phyloP scores from a whole-genome alignment of 2,888 invertebrate species.

The Pemphredon lugubris region DNA sequence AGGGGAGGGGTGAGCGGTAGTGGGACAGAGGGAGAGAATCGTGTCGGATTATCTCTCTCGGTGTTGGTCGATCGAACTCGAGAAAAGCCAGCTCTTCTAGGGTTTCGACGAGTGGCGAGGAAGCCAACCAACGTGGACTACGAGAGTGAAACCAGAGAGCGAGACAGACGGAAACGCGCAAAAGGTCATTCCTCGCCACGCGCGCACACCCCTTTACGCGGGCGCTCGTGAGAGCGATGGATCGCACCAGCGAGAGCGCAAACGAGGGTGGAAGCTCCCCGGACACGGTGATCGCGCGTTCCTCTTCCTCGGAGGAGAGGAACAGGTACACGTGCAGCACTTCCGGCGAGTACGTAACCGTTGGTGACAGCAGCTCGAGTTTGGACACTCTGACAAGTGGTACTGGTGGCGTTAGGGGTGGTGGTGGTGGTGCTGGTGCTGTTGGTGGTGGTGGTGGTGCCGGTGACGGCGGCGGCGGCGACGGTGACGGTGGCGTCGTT shows the following conservation, averaged over 20 bases:
- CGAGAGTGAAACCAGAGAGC: constrained; percentile 16
- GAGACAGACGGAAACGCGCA: constrained; percentile 23
- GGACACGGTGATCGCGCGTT: constrained; percentile 73
- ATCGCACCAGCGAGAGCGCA: constrained; percentile 68
- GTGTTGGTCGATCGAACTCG: constrained; percentile 54
- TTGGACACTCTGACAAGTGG: constrained; percentile 70
- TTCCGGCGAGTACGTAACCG: constrained; percentile 68
- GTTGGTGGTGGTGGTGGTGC: too few relatives aligned
- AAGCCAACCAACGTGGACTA: constrained; percentile 67
- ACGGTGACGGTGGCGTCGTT: constrained; percentile 9
- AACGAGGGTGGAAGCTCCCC: constrained; percentile 74
- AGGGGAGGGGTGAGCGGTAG: constrained; percentile 1
- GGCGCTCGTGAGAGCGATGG: constrained; percentile 63
- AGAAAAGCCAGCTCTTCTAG: constrained; percentile 59
- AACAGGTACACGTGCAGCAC: constrained; percentile 51
- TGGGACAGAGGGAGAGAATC: constrained; percentile 12
- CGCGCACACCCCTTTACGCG: constrained; percentile 1
- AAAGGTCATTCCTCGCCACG: background rate
- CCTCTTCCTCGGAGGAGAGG: constrained; percentile 73
- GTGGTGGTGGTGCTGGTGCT: too few relatives aligned
- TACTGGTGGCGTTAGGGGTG: too few relatives aligned
- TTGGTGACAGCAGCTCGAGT: constrained; percentile 73
- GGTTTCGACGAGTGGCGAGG: constrained; percentile 70
- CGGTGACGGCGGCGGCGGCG: too few relatives aligned
- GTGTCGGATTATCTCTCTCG: constrained; percentile 60